Conservation (phyloP, 2,113 vertebrate genomes). For the Nesogale talazaci region DNA sequence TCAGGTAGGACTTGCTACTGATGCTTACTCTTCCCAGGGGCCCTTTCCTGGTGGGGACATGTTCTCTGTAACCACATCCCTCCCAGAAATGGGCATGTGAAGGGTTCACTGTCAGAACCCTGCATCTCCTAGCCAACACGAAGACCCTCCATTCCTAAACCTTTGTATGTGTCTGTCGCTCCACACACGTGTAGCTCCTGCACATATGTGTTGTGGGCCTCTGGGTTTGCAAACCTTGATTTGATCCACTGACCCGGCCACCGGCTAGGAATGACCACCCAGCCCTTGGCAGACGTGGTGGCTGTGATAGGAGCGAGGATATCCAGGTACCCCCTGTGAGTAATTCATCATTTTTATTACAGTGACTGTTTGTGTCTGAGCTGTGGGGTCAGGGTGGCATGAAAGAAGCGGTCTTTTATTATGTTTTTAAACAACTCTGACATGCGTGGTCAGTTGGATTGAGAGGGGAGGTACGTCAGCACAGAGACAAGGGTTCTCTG, state of each 20-base stretch:
- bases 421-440: neutral
- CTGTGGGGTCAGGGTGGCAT: neutral
- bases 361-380: neutral
- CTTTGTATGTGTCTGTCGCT: neutral
- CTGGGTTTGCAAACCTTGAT: neutral
- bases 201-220: neutral
- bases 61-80: neutral
- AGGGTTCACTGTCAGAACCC: too few species aligned
- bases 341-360: neutral
- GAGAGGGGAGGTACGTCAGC: neutral
- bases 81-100: neutral
- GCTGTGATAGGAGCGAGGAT: neutral
- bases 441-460: neutral
- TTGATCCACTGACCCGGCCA: neutral
- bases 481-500: fast-evolving
- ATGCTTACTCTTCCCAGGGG: neutral
- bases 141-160: neutral
- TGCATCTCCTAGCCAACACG: too few species aligned
- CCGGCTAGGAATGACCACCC: neutral
- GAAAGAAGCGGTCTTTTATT: neutral
- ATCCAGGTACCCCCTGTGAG: neutral
- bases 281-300: fast-evolving
- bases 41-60: neutral
- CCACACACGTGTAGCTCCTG: neutral
- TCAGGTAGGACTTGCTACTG: fast-evolving